phyloP scores from a whole-genome alignment of 2,113 vertebrate genomes.

The Hucho hucho region DNA sequence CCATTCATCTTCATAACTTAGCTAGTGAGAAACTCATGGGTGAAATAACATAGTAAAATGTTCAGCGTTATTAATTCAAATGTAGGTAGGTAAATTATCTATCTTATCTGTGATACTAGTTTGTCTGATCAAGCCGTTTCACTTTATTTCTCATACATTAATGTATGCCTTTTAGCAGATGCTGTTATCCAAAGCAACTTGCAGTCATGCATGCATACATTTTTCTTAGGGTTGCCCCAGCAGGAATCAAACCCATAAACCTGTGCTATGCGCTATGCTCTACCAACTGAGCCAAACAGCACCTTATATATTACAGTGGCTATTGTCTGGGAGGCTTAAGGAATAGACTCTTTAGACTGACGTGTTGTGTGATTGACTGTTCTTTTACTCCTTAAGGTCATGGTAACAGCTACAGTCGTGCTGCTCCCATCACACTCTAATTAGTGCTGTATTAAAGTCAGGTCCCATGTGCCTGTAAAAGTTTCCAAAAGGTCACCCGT shows the following conservation, averaged over 20 bases:
- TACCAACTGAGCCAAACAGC: background rate
- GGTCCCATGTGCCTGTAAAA: slow-evolving; percentile 11
- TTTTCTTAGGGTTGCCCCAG: background rate
- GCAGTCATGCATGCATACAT: background rate
- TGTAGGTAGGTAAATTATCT: background rate
- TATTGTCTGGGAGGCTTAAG: background rate
- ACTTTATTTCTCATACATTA: no score
- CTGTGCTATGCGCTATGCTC: no score
- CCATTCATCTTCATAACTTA: background rate
- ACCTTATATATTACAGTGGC: background rate
- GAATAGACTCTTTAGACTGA: background rate
- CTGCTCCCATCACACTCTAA: slow-evolving; percentile 14
- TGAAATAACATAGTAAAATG: background rate
- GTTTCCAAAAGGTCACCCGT: slow-evolving; percentile 38
- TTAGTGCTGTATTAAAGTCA: slow-evolving; percentile 42
- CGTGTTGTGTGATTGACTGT: background rate
- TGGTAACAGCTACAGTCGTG: background rate
- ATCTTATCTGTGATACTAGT: background rate
- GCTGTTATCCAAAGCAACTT: background rate
- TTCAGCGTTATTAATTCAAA: background rate
- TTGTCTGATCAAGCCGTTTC: background rate
- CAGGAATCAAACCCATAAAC: no score
- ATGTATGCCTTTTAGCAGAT: no score
- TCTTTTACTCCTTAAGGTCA: slow-evolving; percentile 34
- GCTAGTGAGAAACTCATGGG: background rate